Evolutionary conservation across 2,797 vertebrate genomes (phyloP).

Genomic region (Cirrhinus mrigala): DNA sequence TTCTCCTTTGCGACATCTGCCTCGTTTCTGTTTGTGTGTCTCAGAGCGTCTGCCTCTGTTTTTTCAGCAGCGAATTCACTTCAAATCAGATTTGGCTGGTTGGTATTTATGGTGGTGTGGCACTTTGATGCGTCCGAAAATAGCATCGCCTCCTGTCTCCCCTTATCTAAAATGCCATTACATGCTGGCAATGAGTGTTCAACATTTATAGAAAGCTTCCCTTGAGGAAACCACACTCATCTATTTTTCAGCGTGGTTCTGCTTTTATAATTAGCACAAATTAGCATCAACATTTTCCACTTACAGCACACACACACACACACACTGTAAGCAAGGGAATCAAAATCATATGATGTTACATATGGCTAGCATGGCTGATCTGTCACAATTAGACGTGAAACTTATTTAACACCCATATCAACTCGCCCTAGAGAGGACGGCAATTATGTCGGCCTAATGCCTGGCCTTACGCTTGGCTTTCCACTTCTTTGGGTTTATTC

Average conservation of each 20-base stretch:
- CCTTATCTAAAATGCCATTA: constrained; percentile 44
- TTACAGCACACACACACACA: constrained; percentile 21
- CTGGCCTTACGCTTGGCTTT: constrained; percentile 16
- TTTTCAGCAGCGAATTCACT: constrained; percentile 18
- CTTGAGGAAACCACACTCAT: constrained; percentile 32
- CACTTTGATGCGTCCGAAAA: constrained; percentile 33
- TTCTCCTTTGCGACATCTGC: constrained; percentile 12
- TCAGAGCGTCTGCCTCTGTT: constrained; percentile 13
- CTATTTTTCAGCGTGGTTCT: constrained; percentile 45
- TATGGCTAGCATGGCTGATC: constrained; percentile 26
- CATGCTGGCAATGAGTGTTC: constrained; percentile 40
- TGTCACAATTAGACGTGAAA: constrained; percentile 29
- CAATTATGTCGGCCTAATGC: constrained; percentile 4
- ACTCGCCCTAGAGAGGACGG: constrained; percentile 1
- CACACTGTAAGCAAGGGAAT: constrained; percentile 34
- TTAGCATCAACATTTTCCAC: constrained; percentile 35
- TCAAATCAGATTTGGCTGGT: constrained; percentile 14
- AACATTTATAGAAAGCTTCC: constrained; percentile 41
- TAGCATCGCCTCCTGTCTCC: constrained; percentile 26
- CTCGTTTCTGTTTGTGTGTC: constrained; percentile 9
- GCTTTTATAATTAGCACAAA: constrained; percentile 46
- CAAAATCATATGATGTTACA: constrained; percentile 16
- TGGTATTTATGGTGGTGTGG: constrained; percentile 26
- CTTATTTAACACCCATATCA: constrained; percentile 31
- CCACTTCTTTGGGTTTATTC: constrained; percentile 19